Percentiles rank a stretch among this genome's conserved stretches.
phyloP scores from a whole-genome alignment of 1,140 invertebrate species.

The Himalopsyche phryganea region DNA sequence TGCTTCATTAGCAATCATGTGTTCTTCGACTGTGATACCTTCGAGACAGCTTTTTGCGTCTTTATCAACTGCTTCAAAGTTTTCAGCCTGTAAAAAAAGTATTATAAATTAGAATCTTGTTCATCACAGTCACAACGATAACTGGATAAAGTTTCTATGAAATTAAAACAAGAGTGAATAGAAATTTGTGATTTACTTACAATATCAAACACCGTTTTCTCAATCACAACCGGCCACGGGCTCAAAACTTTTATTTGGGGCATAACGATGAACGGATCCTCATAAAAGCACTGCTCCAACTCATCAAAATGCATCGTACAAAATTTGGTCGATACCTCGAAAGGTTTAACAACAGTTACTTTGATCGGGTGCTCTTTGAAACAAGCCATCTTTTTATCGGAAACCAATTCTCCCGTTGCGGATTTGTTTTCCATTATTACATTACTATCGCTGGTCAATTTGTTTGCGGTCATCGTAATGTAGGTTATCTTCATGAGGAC shows the following conservation, averaged over 20 bases:
- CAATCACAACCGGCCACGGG: constrained; percentile 65
- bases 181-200: too few species aligned
- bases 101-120: too few species aligned
- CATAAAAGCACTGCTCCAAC: constrained; percentile 62
- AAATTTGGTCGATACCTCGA: constrained; percentile 67
- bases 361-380: constrained; percentile 60
- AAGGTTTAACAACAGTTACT: constrained; percentile 64
- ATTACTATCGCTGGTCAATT: constrained; percentile 13
- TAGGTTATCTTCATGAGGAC: constrained; percentile 55
- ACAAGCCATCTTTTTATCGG: constrained; percentile 46
- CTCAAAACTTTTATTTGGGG: constrained; percentile 64
- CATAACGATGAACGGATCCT: constrained; percentile 67
- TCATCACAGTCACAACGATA: too few species aligned
- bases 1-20: constrained; percentile 47
- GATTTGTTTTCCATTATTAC: constrained; percentile 26
- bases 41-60: constrained; percentile 41
- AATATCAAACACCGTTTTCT: constrained; percentile 62
- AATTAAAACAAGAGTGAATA: too few species aligned
- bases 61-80: constrained; percentile 42
- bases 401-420: constrained; percentile 32
- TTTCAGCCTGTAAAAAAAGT: constrained; percentile 34
- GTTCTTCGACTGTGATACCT: constrained; percentile 44
- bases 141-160: too few species aligned
- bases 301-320: constrained; percentile 62
- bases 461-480: constrained; percentile 37